Percentiles rank a stretch among this genome's conserved stretches.
phyloP scores from a whole-genome alignment of 2,113 vertebrate species.

The Syngnathus scovelli region DNA sequence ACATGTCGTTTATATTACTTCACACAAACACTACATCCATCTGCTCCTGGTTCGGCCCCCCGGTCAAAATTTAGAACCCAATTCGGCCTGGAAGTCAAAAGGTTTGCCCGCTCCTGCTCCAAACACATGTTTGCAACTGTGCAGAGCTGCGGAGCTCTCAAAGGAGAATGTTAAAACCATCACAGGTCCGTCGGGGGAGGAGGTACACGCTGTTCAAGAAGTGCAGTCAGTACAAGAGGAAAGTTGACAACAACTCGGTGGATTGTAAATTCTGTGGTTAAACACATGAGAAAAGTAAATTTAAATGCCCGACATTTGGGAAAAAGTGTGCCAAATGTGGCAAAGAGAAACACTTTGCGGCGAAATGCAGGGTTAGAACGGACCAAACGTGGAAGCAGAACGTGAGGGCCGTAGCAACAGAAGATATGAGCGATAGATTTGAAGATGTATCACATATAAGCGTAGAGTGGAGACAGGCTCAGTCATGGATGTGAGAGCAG shows the following conservation, averaged over 20 bases:
- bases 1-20: too few relatives aligned
- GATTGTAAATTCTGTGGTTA: constrained; percentile 22
- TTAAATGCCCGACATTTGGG: constrained; percentile 19
- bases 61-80: too few relatives aligned
- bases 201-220: constrained; percentile 20
- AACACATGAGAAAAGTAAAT: constrained; percentile 23
- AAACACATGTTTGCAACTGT: constrained; percentile 21
- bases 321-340: constrained; percentile 9
- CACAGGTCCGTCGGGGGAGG: not conserved
- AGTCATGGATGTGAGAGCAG: not conserved
- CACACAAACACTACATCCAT: too few relatives aligned
- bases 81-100: too few relatives aligned
- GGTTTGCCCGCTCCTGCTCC: too few relatives aligned
- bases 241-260: not conserved
- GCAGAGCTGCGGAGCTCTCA: constrained; percentile 18
- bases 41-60: too few relatives aligned
- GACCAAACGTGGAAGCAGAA: constrained; percentile 8
- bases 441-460: constrained; percentile 12
- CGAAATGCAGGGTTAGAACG: constrained; percentile 14
- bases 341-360: constrained; percentile 35
- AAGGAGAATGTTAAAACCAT: constrained; percentile 21
- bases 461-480: not conserved
- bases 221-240: not conserved
- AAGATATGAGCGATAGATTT: constrained; percentile 15
- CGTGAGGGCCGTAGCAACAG: not conserved